Conservation (phyloP, 2,113 vertebrate genomes). For the Synodontis membranacea region DNA sequence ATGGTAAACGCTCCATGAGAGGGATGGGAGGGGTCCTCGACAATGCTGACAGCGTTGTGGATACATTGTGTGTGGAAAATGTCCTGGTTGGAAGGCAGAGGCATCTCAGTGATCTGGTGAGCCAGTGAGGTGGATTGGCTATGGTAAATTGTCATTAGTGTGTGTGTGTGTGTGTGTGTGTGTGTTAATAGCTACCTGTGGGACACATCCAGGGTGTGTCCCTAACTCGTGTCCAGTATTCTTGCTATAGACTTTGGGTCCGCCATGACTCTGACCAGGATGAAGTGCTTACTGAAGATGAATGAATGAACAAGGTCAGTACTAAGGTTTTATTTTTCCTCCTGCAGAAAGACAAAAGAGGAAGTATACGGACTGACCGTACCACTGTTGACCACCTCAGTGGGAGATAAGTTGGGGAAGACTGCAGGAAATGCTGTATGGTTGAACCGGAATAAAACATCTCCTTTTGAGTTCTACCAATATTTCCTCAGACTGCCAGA, state of each 20-base stretch:
- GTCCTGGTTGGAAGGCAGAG: too few relatives aligned
- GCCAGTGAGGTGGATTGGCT: not conserved
- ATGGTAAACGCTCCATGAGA: too few relatives aligned
- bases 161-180: not conserved
- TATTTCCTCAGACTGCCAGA: conserved; percentile 91
- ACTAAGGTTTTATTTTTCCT: not conserved
- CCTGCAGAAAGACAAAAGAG: conserved; percentile 79
- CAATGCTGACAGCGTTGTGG: too few relatives aligned
- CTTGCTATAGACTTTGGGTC: not conserved
- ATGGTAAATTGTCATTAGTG: not conserved
- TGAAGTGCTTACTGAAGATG: not conserved
- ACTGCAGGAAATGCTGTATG: conserved; percentile 94
- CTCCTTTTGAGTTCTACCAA: conserved; percentile 94
- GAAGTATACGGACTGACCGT: conserved; percentile 91
- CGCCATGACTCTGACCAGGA: not conserved
- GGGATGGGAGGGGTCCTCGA: too few relatives aligned
- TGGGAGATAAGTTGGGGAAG: conserved; percentile 94
- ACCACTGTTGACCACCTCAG: conserved; percentile 87
- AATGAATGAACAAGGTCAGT: not conserved
- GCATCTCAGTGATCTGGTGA: too few relatives aligned
- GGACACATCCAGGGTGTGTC: not conserved
- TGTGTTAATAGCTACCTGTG: not conserved
- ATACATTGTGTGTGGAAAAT: too few relatives aligned
- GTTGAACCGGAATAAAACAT: conserved; percentile 88
- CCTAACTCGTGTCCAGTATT: not conserved